These are phyloP conservation scores for Lobophora halterata DNA, from an alignment of 2,888 invertebrate species.

Conservation along the genomic window DNA sequence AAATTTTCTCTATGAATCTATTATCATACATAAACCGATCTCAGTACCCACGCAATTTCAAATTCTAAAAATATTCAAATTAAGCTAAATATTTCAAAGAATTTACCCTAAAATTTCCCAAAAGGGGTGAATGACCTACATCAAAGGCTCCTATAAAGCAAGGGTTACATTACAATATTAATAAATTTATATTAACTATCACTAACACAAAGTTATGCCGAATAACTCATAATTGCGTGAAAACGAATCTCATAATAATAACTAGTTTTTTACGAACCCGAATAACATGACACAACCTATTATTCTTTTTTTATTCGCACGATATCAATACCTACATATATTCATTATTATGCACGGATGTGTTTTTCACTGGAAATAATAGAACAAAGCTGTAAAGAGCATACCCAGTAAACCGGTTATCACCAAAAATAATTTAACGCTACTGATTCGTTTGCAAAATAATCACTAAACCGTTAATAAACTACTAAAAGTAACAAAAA, in stretches of 20 bases:
- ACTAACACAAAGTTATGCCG: constrained; percentile 15
- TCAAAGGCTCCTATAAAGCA: constrained; percentile 24
- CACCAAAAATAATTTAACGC: too few relatives aligned
- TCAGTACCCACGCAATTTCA: constrained; percentile 4
- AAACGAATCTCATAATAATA: constrained; percentile 13
- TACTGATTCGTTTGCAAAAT: too few relatives aligned
- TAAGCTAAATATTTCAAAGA: background rate
- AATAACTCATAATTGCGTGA: constrained; percentile 18
- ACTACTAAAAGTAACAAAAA: too few relatives aligned
- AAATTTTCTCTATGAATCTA: constrained; percentile 17
- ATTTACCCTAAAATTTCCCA: constrained; percentile 6
- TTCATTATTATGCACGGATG: too few relatives aligned
- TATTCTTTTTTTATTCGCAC: too few relatives aligned
- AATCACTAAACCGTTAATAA: too few relatives aligned
- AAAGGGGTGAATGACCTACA: constrained; percentile 22
- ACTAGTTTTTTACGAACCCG: constrained; percentile 7
- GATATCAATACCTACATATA: constrained; percentile 9
- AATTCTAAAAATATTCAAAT: constrained; percentile 6
- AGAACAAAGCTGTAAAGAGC: too few relatives aligned
- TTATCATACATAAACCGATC: constrained; percentile 14
- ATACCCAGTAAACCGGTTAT: too few relatives aligned
- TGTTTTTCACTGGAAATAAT: too few relatives aligned
- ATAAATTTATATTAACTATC: constrained; percentile 21
- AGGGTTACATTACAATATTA: constrained; percentile 21
- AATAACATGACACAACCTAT: constrained; percentile 7